Percentiles rank a stretch among this genome's conserved stretches.
phyloP scores from a whole-genome alignment of 1,140 invertebrate species.

The Conus betulinus region DNA sequence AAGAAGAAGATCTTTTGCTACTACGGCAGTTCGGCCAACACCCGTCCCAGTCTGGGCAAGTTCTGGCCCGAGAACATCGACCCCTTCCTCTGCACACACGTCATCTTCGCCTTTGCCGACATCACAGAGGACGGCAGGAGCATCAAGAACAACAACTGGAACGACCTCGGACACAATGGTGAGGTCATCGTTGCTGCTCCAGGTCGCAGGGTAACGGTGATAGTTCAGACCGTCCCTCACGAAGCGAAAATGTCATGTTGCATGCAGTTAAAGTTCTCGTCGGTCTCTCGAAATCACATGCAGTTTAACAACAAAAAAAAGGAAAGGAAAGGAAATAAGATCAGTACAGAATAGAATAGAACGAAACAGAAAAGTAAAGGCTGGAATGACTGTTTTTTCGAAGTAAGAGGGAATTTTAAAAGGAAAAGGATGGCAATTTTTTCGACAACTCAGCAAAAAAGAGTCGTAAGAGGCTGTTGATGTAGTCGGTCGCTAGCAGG shows the following conservation, averaged over 20 bases:
- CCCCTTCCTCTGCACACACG: slow-evolving; percentile 85
- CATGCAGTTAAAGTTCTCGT: not conserved
- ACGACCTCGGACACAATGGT: slow-evolving; percentile 75
- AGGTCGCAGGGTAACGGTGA: slow-evolving; percentile 11
- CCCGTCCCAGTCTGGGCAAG: slow-evolving; percentile 54
- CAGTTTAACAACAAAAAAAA: too few relatives aligned
- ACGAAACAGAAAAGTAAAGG: too few relatives aligned
- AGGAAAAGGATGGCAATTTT: too few relatives aligned
- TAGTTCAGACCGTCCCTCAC: not conserved
- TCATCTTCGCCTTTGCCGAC: slow-evolving; percentile 87
- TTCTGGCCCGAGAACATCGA: slow-evolving; percentile 83
- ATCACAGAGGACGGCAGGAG: slow-evolving; percentile 77
- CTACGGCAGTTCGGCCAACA: slow-evolving; percentile 66
- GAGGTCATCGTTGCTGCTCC: slow-evolving; percentile 43
- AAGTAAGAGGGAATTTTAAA: too few relatives aligned
- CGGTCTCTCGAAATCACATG: too few relatives aligned
- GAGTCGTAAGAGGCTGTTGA: too few relatives aligned
- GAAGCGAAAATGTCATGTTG: not conserved
- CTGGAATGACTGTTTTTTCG: too few relatives aligned
- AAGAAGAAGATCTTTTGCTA: slow-evolving; percentile 65
- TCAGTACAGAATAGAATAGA: too few relatives aligned
- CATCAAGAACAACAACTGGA: slow-evolving; percentile 53
- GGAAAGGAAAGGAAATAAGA: too few relatives aligned
- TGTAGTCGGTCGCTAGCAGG: too few relatives aligned
- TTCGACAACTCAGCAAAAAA: too few relatives aligned